A percentile compares a stretch with the other conserved stretches of the same genome.
Evolutionary conservation across 2,888 invertebrate genomes (phyloP).

Genomic region (Cataglyphis rosenhaueri): DNA sequence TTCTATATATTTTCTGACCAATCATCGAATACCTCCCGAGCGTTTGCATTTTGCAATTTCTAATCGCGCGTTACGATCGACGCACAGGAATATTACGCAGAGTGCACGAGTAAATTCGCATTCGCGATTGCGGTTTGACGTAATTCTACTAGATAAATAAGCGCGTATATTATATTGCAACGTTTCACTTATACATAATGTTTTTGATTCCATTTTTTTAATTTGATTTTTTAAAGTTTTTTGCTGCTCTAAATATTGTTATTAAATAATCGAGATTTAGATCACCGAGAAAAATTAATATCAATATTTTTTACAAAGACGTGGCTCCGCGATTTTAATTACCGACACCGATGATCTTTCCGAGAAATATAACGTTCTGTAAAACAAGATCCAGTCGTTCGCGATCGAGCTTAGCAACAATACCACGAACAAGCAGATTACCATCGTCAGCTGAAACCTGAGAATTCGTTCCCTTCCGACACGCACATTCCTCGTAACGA

Average conservation of each 20-base stretch:
- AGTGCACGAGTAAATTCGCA: conserved; percentile 26
- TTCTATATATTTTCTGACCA: conserved; percentile 2
- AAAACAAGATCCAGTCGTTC: conserved; percentile 11
- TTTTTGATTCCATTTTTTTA: background rate
- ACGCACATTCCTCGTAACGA: conserved; percentile 66
- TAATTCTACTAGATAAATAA: conserved; percentile 34
- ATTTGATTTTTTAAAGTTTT: background rate
- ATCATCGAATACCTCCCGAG: background rate
- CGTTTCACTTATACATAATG: background rate
- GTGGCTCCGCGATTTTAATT: background rate
- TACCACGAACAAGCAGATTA: conserved; percentile 25
- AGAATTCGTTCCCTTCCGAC: conserved; percentile 71
- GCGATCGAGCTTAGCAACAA: conserved; percentile 63
- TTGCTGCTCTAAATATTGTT: background rate
- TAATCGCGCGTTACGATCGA: conserved; percentile 37
- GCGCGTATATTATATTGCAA: background rate
- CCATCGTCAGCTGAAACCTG: conserved; percentile 69
- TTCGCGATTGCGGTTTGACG: conserved; percentile 33
- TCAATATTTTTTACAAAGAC: too few species aligned
- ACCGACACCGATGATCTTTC: background rate
- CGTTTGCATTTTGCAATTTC: conserved; percentile 42
- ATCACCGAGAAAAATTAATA: background rate
- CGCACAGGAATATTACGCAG: conserved; percentile 20
- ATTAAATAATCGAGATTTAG: background rate
- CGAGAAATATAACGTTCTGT: conserved; percentile 6